Evolutionary conservation across 64 coral and sea anemone species (phyloP).

Genomic region (Dendrophyllia cribrosa): DNA sequence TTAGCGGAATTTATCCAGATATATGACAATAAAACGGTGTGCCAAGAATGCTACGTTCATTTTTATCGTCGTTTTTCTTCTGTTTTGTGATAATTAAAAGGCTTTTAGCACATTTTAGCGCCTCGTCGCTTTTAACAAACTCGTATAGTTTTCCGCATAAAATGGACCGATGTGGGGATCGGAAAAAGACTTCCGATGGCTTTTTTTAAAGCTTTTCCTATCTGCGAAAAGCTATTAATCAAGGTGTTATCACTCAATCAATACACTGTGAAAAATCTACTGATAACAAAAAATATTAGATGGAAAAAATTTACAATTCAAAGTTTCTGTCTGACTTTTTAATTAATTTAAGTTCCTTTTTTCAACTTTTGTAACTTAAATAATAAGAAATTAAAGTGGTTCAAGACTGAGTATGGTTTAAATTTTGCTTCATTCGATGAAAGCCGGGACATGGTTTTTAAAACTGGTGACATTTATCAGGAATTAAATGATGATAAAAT

Average conservation of each 20-base stretch:
- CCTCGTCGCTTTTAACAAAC: slow-evolving; percentile 23
- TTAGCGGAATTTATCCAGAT: not conserved
- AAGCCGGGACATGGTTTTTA: not conserved
- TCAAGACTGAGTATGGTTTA: too few relatives aligned
- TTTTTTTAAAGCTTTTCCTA: slow-evolving; percentile 25
- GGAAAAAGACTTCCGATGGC: slow-evolving; percentile 23
- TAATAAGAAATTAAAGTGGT: not conserved
- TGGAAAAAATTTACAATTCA: slow-evolving; percentile 51
- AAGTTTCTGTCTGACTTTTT: slow-evolving; percentile 15
- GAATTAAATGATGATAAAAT: not conserved
- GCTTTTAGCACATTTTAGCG: slow-evolving; percentile 24
- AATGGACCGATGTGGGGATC: slow-evolving; percentile 16
- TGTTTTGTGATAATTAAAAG: slow-evolving; percentile 22
- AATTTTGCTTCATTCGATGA: not conserved
- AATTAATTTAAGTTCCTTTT: slow-evolving; percentile 34
- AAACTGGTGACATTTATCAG: too few relatives aligned
- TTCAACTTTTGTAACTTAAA: not conserved
- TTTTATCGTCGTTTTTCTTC: not conserved
- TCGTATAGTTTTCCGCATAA: slow-evolving; percentile 19
- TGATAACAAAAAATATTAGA: slow-evolving; percentile 54
- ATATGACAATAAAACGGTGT: not conserved
- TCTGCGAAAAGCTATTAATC: slow-evolving; percentile 36
- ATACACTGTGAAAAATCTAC: not conserved
- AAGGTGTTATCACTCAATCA: slow-evolving; percentile 32
- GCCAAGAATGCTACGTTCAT: not conserved